phyloP scores from a whole-genome alignment of 1,140 invertebrate species.

The Spodoptera frugiperda region DNA sequence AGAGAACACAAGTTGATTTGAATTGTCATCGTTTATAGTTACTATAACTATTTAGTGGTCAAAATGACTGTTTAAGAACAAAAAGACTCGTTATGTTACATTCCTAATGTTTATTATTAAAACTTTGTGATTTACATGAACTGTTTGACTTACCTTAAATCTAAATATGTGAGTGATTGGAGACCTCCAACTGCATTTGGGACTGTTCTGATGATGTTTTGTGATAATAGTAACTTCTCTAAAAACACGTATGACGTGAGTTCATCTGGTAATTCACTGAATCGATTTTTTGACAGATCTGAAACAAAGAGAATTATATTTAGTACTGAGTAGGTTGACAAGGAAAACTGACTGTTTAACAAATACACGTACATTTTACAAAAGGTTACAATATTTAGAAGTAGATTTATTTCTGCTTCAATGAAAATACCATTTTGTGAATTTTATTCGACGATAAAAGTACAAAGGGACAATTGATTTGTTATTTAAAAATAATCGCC shows the following conservation, averaged over 20 bases:
- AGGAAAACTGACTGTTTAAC: too few species aligned
- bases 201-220: slow-evolving; percentile 95
- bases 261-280: slow-evolving; percentile 95
- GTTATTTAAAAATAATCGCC: slow-evolving; percentile 7
- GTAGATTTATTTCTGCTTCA: too few species aligned
- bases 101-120: slow-evolving; percentile 41
- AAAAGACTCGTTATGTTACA: slow-evolving; percentile 30
- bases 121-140: background rate
- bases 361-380: too few species aligned
- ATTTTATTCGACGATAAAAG: background rate
- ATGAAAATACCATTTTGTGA: too few species aligned
- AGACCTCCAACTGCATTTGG: slow-evolving; percentile 93
- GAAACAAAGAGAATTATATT: slow-evolving; percentile 81
- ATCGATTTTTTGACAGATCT: slow-evolving; percentile 98
- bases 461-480: background rate
- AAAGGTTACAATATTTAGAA: too few species aligned
- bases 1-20: slow-evolving; percentile 65
- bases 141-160: slow-evolving; percentile 90
- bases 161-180: slow-evolving; percentile 94
- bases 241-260: slow-evolving; percentile 94
- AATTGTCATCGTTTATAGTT: slow-evolving; percentile 12
- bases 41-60: background rate
- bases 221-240: slow-evolving; percentile 95
- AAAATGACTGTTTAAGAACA: background rate
- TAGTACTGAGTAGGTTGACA: background rate